phyloP scores from a whole-genome alignment of 2,888 invertebrate genomes.

The Idaea aversata region DNA sequence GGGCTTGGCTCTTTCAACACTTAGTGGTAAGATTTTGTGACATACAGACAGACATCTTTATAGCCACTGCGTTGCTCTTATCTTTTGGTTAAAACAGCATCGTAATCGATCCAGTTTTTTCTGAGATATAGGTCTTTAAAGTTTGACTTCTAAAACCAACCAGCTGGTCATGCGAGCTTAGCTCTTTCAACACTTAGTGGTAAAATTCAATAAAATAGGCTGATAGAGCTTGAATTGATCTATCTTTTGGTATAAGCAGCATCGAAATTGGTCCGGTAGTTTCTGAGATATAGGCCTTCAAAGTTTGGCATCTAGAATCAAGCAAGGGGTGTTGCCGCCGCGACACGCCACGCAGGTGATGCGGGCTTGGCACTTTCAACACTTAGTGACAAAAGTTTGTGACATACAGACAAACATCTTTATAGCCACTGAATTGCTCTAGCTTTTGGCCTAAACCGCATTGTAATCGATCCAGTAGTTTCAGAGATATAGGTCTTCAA shows the following conservation, averaged over 20 bases:
- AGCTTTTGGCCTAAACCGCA: background rate
- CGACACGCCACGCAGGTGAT: slow-evolving; percentile 95
- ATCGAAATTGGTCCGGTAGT: background rate
- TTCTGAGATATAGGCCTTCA: no score
- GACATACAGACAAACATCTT: background rate
- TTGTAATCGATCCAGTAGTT: background rate
- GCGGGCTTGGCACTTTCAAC: slow-evolving; percentile 43
- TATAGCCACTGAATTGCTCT: no score
- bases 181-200: slow-evolving; percentile 29
- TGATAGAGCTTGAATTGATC: no score
- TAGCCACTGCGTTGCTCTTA: no score
- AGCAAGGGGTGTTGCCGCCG: slow-evolving; percentile 95
- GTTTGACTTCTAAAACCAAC: no score
- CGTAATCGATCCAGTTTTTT: background rate
- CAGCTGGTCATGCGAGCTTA: slow-evolving; percentile 83
- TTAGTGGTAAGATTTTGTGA: slow-evolving; percentile 18
- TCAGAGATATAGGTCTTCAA: no score
- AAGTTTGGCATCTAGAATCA: slow-evolving; percentile 72
- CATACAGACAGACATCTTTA: background rate
- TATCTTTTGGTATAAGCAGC: background rate
- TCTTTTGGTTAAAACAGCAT: background rate
- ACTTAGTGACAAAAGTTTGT: slow-evolving; percentile 20
- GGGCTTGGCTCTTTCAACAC: slow-evolving; percentile 35
- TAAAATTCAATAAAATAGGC: slow-evolving; percentile 2
- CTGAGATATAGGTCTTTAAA: no score